A percentile compares a stretch with the other conserved stretches of the same genome.
phyloP scores from a whole-genome alignment of 2,113 vertebrate species.

The Porphyrio hochstetteri region DNA sequence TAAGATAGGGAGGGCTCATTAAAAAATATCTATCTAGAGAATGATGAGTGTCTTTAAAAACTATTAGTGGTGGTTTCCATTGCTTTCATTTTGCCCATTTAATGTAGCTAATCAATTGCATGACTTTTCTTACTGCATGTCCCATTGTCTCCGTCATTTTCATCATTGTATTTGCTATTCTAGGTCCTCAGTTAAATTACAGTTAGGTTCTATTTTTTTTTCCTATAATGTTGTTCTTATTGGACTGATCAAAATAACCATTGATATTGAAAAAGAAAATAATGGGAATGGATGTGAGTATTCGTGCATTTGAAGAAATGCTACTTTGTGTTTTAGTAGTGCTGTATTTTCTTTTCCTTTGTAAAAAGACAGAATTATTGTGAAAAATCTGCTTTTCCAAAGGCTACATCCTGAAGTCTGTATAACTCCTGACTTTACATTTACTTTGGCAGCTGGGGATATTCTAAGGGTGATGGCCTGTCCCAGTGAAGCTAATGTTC shows the following conservation, averaged over 20 bases:
- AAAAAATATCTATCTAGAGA: neutral
- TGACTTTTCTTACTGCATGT: slow-evolving; percentile 46
- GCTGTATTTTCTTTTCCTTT: slow-evolving; percentile 33
- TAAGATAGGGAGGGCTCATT: neutral
- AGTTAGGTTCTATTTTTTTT: neutral
- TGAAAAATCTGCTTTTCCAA: slow-evolving; percentile 10
- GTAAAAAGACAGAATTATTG: slow-evolving; percentile 2
- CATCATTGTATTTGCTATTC: slow-evolving; percentile 33
- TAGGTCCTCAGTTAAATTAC: neutral
- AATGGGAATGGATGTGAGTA: neutral
- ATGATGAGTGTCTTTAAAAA: neutral
- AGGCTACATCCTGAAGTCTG: slow-evolving; percentile 1
- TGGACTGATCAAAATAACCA: neutral
- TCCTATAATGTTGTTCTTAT: neutral
- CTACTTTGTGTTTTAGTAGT: slow-evolving; percentile 15
- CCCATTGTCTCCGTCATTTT: slow-evolving; percentile 61
- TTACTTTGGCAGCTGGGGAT: slow-evolving; percentile 7
- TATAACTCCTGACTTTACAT: slow-evolving; percentile 8
- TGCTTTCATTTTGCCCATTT: slow-evolving; percentile 18
- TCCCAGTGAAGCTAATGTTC: neutral
- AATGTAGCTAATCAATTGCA: slow-evolving; percentile 31
- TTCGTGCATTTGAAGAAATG: slow-evolving; percentile 48
- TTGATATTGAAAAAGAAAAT: slow-evolving; percentile 8
- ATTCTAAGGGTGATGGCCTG: neutral
- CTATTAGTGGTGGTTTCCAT: neutral